These are phyloP conservation scores for Diloba caeruleocephala DNA, from an alignment of 2,888 invertebrate species.

Conservation along the genomic window DNA sequence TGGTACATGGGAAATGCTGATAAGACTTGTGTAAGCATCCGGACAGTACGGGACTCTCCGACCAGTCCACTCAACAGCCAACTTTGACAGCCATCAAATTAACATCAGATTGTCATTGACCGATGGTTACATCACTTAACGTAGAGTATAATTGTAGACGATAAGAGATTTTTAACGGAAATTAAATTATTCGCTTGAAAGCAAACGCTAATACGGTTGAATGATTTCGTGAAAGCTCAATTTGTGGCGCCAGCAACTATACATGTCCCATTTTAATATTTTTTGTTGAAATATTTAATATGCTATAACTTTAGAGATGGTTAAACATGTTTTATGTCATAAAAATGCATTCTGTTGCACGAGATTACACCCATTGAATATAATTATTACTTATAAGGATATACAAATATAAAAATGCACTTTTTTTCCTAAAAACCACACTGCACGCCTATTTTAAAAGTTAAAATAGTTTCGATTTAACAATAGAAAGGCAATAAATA, in stretches of 20 bases:
- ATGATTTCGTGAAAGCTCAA: slow-evolving; percentile 56
- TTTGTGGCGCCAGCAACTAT: slow-evolving; percentile 35
- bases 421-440: slow-evolving; percentile 5
- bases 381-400: too few species aligned
- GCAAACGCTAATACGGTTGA: slow-evolving; percentile 52
- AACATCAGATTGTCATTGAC: slow-evolving; percentile 77
- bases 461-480: slow-evolving; percentile 12
- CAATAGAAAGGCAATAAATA: slow-evolving; percentile 1
- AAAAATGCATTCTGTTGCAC: slow-evolving; percentile 41
- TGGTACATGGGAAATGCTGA: slow-evolving; percentile 52
- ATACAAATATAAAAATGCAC: slow-evolving; percentile 15
- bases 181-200: slow-evolving; percentile 70
- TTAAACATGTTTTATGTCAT: slow-evolving; percentile 9
- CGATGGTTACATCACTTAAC: slow-evolving; percentile 75
- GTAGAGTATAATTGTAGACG: slow-evolving; percentile 65
- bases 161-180: slow-evolving; percentile 76
- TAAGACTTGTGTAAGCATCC: slow-evolving; percentile 55
- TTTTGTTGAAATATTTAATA: not conserved
- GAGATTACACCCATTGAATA: too few species aligned
- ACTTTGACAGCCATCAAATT: slow-evolving; percentile 79
- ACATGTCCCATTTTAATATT: slow-evolving; percentile 13
- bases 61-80: slow-evolving; percentile 60
- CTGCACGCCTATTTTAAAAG: slow-evolving; percentile 12
- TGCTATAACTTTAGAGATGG: not conserved
- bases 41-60: slow-evolving; percentile 53